Base-by-base conservation (phyloP, 1,140 invertebrate species). In the Stegodyphus dumicola region DNA sequence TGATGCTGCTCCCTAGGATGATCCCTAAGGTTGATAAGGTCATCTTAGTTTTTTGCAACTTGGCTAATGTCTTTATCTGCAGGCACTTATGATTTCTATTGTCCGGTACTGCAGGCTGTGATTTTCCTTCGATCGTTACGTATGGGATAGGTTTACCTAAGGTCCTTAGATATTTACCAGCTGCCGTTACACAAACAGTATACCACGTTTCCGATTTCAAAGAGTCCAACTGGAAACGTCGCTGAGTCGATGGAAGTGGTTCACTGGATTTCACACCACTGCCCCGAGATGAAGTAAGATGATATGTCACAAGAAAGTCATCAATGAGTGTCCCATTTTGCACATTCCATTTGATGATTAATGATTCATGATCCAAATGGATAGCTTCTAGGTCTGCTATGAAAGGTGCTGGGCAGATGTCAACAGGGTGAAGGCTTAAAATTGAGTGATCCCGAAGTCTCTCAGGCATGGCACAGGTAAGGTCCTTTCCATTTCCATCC, bases 261-360 rank as follows among this genome's bases (percentile, higher is more conserved):
- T 81, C 90, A 89, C 92, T 88, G 93, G 91, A 70, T 67, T 67
- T 75, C 11, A 84, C 15, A 13, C 88, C 90, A 79, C 93, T 91
- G 74, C 92, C 89, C 95, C 94, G 87, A 94, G 92, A 77, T 60
- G 84, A 77, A 15, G 87, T 88, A 53, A 94, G 93, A 89, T 95
- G 95, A 91, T 96, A 96, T 87, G 94, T 94, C 87, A 97, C 94
- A 91, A 95, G 94, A 90, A 95, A 97, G 74, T 95, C 96, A 88
- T 94, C 94, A 78, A 98, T 92, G 33, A 95, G 94, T 15, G 94
- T 95, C 90, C 96, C 94, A 91, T 97, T 96, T 88, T 95, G 93
- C 87, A 95, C 95, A 89, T 96, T 95, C 96, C 96, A 97, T 76
- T 95, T 94, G 13, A 97, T 94, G 77, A 96, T 91, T 54, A 97